These are phyloP conservation scores for Columba guinea DNA, from an alignment of 2,797 vertebrate species.

Conservation along the genomic window DNA sequence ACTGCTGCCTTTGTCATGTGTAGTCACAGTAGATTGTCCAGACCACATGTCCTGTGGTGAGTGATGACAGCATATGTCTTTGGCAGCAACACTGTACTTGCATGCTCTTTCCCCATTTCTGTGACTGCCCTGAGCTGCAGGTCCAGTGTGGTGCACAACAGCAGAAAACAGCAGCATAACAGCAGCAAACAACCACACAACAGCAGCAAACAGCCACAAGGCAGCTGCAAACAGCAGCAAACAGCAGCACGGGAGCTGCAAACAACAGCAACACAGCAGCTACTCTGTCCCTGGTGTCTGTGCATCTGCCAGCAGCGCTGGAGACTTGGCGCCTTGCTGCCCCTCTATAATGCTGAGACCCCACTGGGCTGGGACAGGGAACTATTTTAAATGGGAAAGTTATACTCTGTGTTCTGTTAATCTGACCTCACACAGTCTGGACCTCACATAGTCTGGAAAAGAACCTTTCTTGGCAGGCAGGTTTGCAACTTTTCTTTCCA, in stretches of 20 bases:
- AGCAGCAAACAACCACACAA: too few relatives aligned
- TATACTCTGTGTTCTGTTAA: neutral
- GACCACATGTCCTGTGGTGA: neutral
- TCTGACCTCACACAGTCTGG: neutral
- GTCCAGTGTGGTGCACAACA: neutral
- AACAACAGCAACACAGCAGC: neutral
- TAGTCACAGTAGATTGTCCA: neutral
- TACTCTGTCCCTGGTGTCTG: neutral
- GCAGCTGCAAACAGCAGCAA: too few relatives aligned
- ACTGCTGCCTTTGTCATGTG: neutral
- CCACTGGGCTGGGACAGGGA: neutral
- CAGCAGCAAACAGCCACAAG: too few relatives aligned
- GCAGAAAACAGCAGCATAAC: too few relatives aligned
- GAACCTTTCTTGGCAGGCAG: neutral
- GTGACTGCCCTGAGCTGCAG: neutral
- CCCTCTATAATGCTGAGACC: too few relatives aligned
- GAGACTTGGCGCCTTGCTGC: neutral
- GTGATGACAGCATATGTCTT: neutral
- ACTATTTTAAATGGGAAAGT: neutral
- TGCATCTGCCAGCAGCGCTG: fast-evolving
- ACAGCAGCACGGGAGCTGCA: neutral
- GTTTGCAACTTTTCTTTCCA: neutral
- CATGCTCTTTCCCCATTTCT: neutral
- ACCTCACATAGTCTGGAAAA: neutral
- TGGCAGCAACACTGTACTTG: neutral